Evolutionary conservation across 2,113 vertebrate species (phyloP).

Genomic region (Gulo gulo): DNA sequence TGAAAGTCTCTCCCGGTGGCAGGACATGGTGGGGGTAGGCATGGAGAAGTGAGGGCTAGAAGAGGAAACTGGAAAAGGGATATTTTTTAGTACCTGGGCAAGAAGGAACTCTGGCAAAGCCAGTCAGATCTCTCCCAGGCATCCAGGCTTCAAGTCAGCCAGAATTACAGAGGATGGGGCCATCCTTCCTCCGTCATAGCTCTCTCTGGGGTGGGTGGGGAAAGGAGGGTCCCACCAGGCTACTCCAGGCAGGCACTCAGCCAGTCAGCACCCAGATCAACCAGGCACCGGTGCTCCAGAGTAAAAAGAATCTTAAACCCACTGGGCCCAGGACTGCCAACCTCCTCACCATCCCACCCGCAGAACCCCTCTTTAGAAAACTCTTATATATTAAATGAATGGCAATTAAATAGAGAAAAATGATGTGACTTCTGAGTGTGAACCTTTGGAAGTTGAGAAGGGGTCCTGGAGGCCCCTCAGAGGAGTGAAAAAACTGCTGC

Average conservation of each 20-base stretch:
- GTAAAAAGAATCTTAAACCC: neutral
- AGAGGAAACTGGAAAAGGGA: neutral
- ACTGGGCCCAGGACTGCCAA: neutral
- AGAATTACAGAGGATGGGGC: accelerated
- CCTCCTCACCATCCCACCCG: too few relatives aligned
- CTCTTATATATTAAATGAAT: neutral
- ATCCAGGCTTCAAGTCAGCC: neutral
- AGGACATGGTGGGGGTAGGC: accelerated
- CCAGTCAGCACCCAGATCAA: neutral
- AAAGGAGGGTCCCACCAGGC: neutral
- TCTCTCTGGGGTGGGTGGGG: neutral
- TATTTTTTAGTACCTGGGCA: neutral
- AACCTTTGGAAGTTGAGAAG: neutral
- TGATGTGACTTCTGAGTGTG: neutral
- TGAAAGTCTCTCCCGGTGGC: neutral
- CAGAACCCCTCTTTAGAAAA: neutral
- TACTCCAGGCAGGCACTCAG: neutral
- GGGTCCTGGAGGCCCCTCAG: neutral
- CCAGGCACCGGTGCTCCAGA: neutral
- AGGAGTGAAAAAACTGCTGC: neutral
- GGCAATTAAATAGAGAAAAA: neutral
- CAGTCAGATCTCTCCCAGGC: neutral
- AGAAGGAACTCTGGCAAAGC: neutral
- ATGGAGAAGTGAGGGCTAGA: neutral
- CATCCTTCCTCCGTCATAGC: neutral